Base-by-base conservation (phyloP, 2,113 vertebrate genomes). In the Mola mola region DNA sequence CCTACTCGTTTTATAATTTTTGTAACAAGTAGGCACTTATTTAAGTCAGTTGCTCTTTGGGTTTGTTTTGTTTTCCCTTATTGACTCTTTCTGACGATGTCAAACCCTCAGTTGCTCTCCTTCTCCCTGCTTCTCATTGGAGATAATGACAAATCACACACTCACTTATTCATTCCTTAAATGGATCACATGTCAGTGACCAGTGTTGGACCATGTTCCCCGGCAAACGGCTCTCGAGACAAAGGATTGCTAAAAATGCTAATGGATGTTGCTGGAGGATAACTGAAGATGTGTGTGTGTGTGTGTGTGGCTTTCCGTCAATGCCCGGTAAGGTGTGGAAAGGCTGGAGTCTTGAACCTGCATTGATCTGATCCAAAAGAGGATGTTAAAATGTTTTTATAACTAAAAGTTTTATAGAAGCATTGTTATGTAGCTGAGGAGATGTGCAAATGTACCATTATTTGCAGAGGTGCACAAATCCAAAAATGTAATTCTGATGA, bases 11-110 rank as follows among this genome's bases (percentile, higher is more conserved):
- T n/a, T n/a, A 77, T 73, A 58, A 71, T 74, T 72, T 73, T 42
- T 51, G 40, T 13, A 62, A 81, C 19, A 70, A 83, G 50, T 69
- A 82, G 74, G 67, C 67, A 74, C 82, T 85, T 72, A 79, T 82
- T 82, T 62, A 80, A 40, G 50, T 20, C 72, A 48, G 72, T 64
- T 73, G 53, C 33, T n/a, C 53, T 48, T 9, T 1, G 1, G 17
- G 57, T 22, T 28, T 33, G 21, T 11, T 33, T 47, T 34, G 2
- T 13, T 4, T 36, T 26, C 28, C 21, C 50, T n/a, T n/a, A 36
- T 66, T 17, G 4, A n/a, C 5, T 48, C 47, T 68, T 73, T 57
- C 49, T 79, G 59, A 74, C 56, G 31, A 38, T 50, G 59, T 77
- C 66, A 52, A 48, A 57, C 6, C 38, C 41, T 67, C 44, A 42